A percentile compares a stretch with the other conserved stretches of the same genome.
phyloP scores from a whole-genome alignment of 2,797 vertebrate species.

The Okamejei kenojei region DNA sequence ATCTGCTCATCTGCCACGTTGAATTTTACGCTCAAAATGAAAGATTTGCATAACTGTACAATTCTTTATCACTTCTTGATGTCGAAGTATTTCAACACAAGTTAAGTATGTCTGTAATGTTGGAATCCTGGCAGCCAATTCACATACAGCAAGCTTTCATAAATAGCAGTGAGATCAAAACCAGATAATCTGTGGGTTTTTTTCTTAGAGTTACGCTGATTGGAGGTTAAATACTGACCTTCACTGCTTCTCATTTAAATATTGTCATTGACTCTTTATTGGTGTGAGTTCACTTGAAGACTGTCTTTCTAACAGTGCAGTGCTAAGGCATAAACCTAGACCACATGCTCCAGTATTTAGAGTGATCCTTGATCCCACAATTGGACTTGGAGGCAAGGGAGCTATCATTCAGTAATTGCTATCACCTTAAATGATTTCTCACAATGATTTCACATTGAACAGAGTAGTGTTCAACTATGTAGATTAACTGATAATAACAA shows the following conservation, averaged over 20 bases:
- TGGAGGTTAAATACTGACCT: neutral
- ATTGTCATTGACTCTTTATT: neutral
- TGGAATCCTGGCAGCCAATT: neutral
- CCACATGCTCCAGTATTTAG: too few species aligned
- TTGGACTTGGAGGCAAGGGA: too few species aligned
- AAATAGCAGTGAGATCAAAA: neutral
- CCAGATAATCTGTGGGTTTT: neutral
- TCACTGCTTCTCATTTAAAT: neutral
- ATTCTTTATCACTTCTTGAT: neutral
- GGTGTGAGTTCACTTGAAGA: neutral
- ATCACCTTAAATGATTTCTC: too few species aligned
- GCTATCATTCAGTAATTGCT: too few species aligned
- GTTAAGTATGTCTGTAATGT: neutral
- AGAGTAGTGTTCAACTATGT: too few species aligned
- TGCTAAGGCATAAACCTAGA: too few species aligned
- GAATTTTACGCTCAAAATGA: slow-evolving; percentile 89
- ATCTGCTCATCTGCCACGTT: slow-evolving; percentile 91
- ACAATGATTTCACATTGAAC: too few species aligned
- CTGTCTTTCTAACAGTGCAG: too few species aligned
- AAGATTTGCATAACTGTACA: slow-evolving; percentile 60
- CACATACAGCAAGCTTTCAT: neutral
- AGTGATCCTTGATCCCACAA: too few species aligned
- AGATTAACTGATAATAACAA: too few species aligned
- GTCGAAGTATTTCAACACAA: neutral
- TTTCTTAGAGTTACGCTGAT: neutral